Conservation (phyloP, 2,797 vertebrate species). For the Cuniculus paca region DNA sequence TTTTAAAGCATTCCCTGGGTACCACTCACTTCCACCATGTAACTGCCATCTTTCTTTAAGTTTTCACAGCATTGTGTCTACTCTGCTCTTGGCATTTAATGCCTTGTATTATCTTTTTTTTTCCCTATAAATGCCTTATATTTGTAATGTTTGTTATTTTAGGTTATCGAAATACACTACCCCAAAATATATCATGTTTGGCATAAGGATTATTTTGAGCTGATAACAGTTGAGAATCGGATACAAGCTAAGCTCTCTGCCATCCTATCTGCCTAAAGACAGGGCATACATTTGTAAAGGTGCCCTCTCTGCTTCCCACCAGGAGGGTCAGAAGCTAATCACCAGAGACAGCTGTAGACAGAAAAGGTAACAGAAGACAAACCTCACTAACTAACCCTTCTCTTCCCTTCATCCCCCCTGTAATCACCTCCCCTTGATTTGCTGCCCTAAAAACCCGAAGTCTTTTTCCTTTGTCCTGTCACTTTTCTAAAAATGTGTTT, state of each 20-base stretch:
- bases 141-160: not conserved
- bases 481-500: not conserved
- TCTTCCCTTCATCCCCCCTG: not conserved
- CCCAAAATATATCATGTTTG: not conserved
- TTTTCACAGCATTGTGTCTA: not conserved
- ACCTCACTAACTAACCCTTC: not conserved
- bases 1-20: not conserved
- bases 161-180: not conserved
- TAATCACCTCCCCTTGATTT: not conserved
- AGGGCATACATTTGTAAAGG: not conserved
- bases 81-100: not conserved
- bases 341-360: not conserved
- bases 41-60: not conserved
- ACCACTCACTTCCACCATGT: not conserved
- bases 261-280: not conserved
- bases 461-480: not conserved
- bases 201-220: not conserved
- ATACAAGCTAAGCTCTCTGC: not conserved
- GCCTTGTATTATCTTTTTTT: not conserved
- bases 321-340: not conserved
- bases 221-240: not conserved
- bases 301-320: not conserved
- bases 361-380: not conserved
- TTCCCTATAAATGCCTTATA: not conserved
- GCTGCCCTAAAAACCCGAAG: not conserved